phyloP scores from a whole-genome alignment of 1,140 invertebrate genomes.

The Euura lappo region DNA sequence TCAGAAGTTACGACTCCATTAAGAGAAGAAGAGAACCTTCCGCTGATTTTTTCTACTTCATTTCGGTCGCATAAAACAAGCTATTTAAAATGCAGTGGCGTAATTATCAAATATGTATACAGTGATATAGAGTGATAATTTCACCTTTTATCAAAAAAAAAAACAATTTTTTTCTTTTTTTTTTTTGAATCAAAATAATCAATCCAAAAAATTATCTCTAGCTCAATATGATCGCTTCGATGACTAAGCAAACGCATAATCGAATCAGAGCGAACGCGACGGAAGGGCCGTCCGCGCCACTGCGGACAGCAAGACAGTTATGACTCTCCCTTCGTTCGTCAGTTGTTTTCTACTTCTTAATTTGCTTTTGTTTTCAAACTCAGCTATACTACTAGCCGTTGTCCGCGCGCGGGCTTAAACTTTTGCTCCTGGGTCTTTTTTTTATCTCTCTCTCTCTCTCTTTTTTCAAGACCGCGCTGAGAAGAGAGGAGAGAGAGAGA shows the following conservation, averaged over 20 bases:
- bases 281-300: constrained; percentile 18
- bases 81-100: constrained; percentile 45
- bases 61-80: constrained; percentile 47
- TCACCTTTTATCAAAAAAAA: too few relatives aligned
- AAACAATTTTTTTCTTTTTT: too few relatives aligned
- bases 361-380: constrained; percentile 23
- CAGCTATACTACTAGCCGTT: constrained; percentile 7
- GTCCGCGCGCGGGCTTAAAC: constrained; percentile 4
- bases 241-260: too few relatives aligned
- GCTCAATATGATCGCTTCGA: too few relatives aligned
- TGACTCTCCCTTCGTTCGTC: constrained; percentile 28
- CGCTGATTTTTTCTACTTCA: constrained; percentile 37
- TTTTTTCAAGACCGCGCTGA: constrained; percentile 21
- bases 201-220: too few relatives aligned
- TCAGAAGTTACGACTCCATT: constrained; percentile 48
- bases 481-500: constrained; percentile 7
- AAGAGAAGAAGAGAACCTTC: constrained; percentile 27
- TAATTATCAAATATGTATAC: constrained; percentile 8
- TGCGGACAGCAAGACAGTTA: constrained; percentile 25
- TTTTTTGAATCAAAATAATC: too few relatives aligned
- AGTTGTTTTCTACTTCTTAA: constrained; percentile 20
- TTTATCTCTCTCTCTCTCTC: neutral
- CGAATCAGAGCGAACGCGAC: neutral
- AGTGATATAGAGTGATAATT: too few relatives aligned
- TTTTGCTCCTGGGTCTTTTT: constrained; percentile 10